A percentile compares a stretch with the other conserved stretches of the same genome.
phyloP scores from a whole-genome alignment of 2,888 invertebrate genomes.

The Mesorhabditis sp. region DNA sequence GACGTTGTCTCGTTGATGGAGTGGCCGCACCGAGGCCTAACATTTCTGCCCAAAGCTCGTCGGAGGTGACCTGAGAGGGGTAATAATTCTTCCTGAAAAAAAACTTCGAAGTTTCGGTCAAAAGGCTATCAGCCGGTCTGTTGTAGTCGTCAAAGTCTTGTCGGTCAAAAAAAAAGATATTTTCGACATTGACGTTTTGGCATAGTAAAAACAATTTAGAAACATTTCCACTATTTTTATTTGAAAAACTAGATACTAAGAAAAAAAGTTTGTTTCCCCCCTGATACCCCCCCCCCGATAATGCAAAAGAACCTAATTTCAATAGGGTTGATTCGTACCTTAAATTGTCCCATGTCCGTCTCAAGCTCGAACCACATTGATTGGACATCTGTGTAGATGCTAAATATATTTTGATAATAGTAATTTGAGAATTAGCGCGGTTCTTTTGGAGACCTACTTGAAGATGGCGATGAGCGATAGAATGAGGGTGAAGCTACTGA shows the following conservation, averaged over 20 bases:
- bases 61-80: conserved; percentile 26
- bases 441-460: not conserved
- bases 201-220: not conserved
- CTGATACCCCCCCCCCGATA: no score
- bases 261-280: no score
- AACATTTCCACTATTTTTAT: not conserved
- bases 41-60: conserved; percentile 43
- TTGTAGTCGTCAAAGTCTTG: no score
- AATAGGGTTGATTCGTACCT: conserved; percentile 17
- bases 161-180: no score
- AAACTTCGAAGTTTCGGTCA: no score
- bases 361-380: conserved; percentile 42
- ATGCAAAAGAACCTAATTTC: no score
- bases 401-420: no score
- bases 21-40: conserved; percentile 39
- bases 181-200: no score
- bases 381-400: conserved; percentile 41
- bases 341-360: conserved; percentile 39
- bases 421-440: no score
- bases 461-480: conserved; percentile 41
- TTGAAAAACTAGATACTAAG: not conserved
- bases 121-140: no score
- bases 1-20: conserved; percentile 32
- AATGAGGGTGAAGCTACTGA: conserved; percentile 39
- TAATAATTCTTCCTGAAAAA: no score